Evolutionary conservation across 2,888 invertebrate species (phyloP), one percentile per base, ranked within the genome.

Genomic region (Julus scanicus): DNA sequence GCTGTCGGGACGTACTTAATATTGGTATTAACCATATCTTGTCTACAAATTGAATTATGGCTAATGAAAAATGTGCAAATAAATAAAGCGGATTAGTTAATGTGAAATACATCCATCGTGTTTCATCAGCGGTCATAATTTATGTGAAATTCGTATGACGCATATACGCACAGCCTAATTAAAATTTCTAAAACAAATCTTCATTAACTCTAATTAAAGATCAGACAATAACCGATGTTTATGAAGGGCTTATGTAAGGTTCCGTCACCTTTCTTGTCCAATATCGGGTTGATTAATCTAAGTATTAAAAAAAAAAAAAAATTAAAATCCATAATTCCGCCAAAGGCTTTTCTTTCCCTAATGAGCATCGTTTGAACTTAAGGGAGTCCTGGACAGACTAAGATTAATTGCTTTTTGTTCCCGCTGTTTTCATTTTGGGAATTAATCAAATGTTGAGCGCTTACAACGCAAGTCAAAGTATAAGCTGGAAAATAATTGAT

Each of bases 371-470:
- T 39, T 39, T 80, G 37, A 39, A 80, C 80, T 37, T 80, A 9
- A 37, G 80, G 80, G 80, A 80, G 80, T 80, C 37, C 80, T 15
- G 80, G 80, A 80, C 80, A 37, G 80, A 80, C 37, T 80, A 80
- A 80, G 80, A 80, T 80, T 80, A 80, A 80, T 80, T 29, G 80
- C 80, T 80, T 80, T 80, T 80, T 80, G 5, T 39, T 13, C 80
- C 80, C 37, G 80, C 80, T 80, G 80, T 80, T 37, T 80, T 80
- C 80, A 80, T 80, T 80, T 80, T 37, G 80, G 80, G 80, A 80
- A 80, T 80, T 80, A 80, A 80, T 80, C 80, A 80, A 80, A 80
- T 39, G 80, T 80, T 80, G 37, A 29, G 80, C 80, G 37, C 37
- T 29, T 13, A 37, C 80, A 37, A 37, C 80, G 13, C 13, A 80